These are phyloP conservation scores for Chiloscyllium plagiosum DNA, from an alignment of 2,113 vertebrate species.

Conservation along the genomic window DNA sequence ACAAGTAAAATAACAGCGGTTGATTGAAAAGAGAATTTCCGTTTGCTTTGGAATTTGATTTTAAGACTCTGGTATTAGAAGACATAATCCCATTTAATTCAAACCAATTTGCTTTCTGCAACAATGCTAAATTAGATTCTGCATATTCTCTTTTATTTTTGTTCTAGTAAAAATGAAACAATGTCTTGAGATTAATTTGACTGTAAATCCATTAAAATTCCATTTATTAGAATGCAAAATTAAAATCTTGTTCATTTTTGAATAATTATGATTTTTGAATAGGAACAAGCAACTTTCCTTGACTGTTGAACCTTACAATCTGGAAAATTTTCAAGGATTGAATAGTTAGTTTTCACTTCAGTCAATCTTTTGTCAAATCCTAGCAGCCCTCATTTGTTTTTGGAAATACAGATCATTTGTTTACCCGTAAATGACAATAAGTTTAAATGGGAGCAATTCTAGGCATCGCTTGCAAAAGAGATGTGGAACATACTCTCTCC, in stretches of 20 bases:
- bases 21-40: not conserved
- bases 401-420: not conserved
- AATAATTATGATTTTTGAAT: not conserved
- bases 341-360: not conserved
- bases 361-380: not conserved
- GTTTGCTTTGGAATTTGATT: not conserved
- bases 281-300: not conserved
- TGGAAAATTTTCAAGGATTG: not conserved
- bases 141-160: not conserved
- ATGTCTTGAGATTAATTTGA: not conserved
- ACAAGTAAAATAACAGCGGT: not conserved
- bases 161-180: not conserved
- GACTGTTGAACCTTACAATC: not conserved
- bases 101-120: not conserved
- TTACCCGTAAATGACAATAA: not conserved
- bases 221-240: not conserved
- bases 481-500: not conserved
- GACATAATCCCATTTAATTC: not conserved
- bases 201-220: not conserved
- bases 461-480: not conserved
- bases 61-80: not conserved
- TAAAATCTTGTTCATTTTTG: not conserved
- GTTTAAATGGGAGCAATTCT: not conserved
- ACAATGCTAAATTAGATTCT: not conserved
- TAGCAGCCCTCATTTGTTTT: too few species aligned